Evolutionary conservation across 2,113 vertebrate genomes (phyloP).

Genomic region (Erythrocercus mccallii): DNA sequence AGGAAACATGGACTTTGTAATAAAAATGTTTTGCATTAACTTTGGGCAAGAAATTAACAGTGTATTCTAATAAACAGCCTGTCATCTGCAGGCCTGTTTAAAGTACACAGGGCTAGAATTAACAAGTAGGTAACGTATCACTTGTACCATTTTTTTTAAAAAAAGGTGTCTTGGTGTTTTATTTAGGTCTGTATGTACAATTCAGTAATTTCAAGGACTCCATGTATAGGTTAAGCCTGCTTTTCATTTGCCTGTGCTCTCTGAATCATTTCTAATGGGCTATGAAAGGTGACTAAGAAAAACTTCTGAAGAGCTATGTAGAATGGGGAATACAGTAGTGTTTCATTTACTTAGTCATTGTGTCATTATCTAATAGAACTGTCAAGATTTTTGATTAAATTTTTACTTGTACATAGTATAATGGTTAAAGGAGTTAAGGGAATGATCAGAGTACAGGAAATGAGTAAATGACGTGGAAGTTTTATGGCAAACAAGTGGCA

Average conservation of each 20-base stretch:
- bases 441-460: not conserved
- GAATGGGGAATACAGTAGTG: not conserved
- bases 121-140: not conserved
- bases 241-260: not conserved
- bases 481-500: not conserved
- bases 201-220: not conserved
- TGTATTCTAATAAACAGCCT: not conserved
- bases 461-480: not conserved
- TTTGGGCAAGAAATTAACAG: not conserved
- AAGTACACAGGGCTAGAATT: not conserved
- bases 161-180: not conserved
- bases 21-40: not conserved
- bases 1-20: not conserved
- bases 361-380: not conserved
- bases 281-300: not conserved
- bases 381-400: not conserved
- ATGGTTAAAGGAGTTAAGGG: not conserved
- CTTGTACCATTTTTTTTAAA: not conserved
- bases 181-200: not conserved
- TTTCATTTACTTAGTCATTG: not conserved
- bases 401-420: not conserved
- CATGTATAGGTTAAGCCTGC: not conserved
- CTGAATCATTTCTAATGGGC: not conserved
- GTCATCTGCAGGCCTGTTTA: not conserved
- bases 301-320: not conserved